Evolutionary conservation across 2,888 invertebrate genomes (phyloP).

Genomic region (Empis stercorea): DNA sequence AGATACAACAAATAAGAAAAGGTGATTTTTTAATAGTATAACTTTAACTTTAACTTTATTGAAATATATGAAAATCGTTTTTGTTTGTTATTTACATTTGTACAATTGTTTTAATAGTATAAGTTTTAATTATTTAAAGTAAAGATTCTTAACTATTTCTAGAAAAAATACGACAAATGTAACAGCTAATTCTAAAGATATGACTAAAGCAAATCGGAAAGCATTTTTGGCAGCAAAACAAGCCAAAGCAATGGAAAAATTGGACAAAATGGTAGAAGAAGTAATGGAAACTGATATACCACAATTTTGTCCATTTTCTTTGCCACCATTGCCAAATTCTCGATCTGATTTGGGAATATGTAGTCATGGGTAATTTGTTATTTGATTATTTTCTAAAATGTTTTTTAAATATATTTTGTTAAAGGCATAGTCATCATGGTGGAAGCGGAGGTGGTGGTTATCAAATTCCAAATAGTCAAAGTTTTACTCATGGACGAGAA

Average conservation of each 20-base stretch:
- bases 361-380: conserved; percentile 26
- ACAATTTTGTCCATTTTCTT: conserved; percentile 23
- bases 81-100: no score
- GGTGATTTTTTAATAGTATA: neutral
- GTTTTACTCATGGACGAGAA: conserved; percentile 28
- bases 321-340: conserved; percentile 28
- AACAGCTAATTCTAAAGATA: conserved; percentile 20
- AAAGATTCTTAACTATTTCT: neutral
- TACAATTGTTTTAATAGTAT: no score
- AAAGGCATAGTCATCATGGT: conserved; percentile 16
- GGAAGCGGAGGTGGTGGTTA: conserved; percentile 3
- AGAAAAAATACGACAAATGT: conserved; percentile 13
- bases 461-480: conserved; percentile 30
- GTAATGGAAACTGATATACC: conserved; percentile 30
- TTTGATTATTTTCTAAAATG: no score
- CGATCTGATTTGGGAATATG: conserved; percentile 31
- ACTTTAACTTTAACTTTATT: neutral
- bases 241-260: conserved; percentile 33
- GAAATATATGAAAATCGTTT: no score
- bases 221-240: conserved; percentile 32
- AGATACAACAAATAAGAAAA: conserved; percentile 12
- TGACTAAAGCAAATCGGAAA: conserved; percentile 29
- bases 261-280: conserved; percentile 37
- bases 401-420: neutral
- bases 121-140: neutral